Evolutionary conservation across 2,888 invertebrate species (phyloP).

Genomic region (Athalia circularis): DNA sequence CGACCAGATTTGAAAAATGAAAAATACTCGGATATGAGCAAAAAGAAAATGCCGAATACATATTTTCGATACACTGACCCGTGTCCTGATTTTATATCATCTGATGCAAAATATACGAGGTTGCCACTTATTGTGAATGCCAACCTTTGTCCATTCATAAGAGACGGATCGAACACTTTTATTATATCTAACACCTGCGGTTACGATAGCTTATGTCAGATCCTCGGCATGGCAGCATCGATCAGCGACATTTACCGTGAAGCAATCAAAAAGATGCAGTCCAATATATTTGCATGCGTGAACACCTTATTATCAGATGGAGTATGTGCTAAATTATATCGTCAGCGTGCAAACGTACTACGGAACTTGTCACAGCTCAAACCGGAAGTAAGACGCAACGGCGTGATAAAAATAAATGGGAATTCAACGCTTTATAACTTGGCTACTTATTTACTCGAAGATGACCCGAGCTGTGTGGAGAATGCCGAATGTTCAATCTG

Average conservation of each 20-base stretch:
- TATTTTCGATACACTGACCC: conserved; percentile 20
- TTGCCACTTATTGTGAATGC: conserved; percentile 29
- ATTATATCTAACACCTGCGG: conserved; percentile 29
- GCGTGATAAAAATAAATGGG: conserved; percentile 21
- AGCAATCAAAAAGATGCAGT: conserved; percentile 19
- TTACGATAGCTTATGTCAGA: conserved; percentile 27
- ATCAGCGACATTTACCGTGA: conserved; percentile 27
- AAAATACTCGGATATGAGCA: not conserved
- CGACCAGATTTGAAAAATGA: not conserved
- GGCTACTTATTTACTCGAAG: conserved; percentile 25
- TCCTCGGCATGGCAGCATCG: conserved; percentile 8
- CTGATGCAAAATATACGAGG: conserved; percentile 13
- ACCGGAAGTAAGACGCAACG: conserved; percentile 5
- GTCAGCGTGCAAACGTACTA: conserved; percentile 21
- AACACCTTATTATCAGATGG: conserved; percentile 16
- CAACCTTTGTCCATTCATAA: conserved; percentile 20
- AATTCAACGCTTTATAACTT: conserved; percentile 24
- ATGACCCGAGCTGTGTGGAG: conserved; percentile 33
- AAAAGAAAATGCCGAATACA: not conserved
- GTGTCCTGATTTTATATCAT: conserved; percentile 36
- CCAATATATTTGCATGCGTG: conserved; percentile 32
- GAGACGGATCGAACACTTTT: not conserved
- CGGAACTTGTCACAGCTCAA: conserved; percentile 12
- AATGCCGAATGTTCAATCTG: conserved; percentile 15
- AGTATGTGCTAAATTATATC: conserved; percentile 30